These are phyloP conservation scores for Dione juno DNA, from an alignment of 2,888 invertebrate genomes.

Conservation along the genomic window DNA sequence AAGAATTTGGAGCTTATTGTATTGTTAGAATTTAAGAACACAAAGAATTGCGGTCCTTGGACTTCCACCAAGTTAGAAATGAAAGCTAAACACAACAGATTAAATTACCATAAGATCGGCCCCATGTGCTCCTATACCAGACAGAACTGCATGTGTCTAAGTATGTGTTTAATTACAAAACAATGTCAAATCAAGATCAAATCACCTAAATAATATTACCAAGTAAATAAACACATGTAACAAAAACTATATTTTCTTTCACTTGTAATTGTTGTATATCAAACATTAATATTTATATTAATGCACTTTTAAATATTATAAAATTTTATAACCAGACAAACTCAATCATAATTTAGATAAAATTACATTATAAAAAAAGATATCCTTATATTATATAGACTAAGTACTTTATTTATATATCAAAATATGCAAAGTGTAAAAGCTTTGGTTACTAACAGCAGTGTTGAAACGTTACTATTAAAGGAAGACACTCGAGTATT, in stretches of 20 bases:
- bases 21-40: no score
- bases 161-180: no score
- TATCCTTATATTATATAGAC: background rate
- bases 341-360: background rate
- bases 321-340: background rate
- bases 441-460: slow-evolving; percentile 21
- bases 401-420: slow-evolving; percentile 1
- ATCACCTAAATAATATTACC: no score
- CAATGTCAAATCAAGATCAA: no score
- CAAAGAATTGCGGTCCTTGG: no score
- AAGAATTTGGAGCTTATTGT: no score
- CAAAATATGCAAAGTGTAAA: slow-evolving; percentile 21
- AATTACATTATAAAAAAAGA: background rate
- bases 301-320: background rate
- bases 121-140: no score
- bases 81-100: no score
- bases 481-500: slow-evolving; percentile 10
- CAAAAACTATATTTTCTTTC: background rate
- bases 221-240: no score
- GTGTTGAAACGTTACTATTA: background rate
- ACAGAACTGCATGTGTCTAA: no score
- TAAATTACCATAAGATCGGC: no score
- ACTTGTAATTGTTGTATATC: background rate
- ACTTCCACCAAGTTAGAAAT: no score
- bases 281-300: background rate